Evolutionary conservation across 2,888 invertebrate genomes (phyloP), one percentile per base, ranked within the genome.

Genomic region (Dinocampus coccinellae): DNA sequence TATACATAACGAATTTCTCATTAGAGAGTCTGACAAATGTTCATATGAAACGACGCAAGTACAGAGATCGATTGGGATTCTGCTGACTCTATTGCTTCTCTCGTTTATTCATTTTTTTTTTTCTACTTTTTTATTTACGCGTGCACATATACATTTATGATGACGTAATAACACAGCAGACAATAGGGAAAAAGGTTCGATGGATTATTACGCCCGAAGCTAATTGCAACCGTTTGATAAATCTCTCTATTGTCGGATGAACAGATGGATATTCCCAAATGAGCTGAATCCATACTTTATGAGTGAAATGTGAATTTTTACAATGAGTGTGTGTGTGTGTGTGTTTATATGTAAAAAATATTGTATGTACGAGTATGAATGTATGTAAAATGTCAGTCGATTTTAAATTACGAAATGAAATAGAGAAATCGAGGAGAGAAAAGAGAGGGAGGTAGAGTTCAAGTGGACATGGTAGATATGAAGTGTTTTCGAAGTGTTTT

Each of bases 221-320:
- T 70, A 66, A 70, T 70, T 70, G 60, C 65, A n/a, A 36, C 70
- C 58, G 58, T 70, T 66, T 70, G 70, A 70, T 70, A 66, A 70
- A 70, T 70, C 65, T 70, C 66, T 47, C 29, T 55, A 61, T 52
- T 39, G 69, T 65, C 55, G 70, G 55, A 42, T 64, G 58, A 64
- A 64, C 63, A 47, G 58, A 70, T 58, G 64, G 47, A 64, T 58
- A 47, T 47, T 64, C 47, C 57, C 64, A 64, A 70, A 70, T 70
- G 70, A 70, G 58, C 70, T 70, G 70, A 64, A 36, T 29, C 58
- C 64, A 70, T 70, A 64, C 58, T 64, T 70, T 70, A 70, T 70
- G 70, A 70, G 34, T 42, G 62, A 62, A 42, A 62, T 62, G 42
- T 24, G 29, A 64, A 64, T 39, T 11, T 11, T 24, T 55, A 29